phyloP scores from a whole-genome alignment of 2,797 vertebrate genomes.

The Pipistrellus pygmaeus region DNA sequence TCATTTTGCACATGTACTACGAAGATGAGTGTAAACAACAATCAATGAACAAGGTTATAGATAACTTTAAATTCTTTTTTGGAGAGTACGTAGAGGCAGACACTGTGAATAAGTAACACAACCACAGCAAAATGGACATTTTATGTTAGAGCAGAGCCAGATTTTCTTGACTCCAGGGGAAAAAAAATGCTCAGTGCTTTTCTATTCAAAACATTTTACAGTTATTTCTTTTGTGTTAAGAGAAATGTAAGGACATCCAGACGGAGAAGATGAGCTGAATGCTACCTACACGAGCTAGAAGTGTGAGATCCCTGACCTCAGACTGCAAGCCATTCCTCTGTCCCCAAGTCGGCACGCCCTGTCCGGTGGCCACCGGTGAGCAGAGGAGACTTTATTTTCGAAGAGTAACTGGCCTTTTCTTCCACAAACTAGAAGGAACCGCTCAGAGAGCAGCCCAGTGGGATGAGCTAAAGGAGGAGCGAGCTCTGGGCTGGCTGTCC shows the following conservation, averaged over 20 bases:
- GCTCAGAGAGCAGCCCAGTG: neutral
- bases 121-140: neutral
- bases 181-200: neutral
- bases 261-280: neutral
- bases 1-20: neutral
- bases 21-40: neutral
- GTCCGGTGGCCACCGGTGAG: accelerated
- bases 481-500: accelerated
- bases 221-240: neutral
- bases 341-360: neutral
- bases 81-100: neutral
- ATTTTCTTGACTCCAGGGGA: neutral
- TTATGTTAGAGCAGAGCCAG: neutral
- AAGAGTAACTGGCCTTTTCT: neutral
- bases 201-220: neutral
- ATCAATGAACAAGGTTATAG: neutral
- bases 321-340: neutral
- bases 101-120: constrained; percentile 16
- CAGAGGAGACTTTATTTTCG: neutral
- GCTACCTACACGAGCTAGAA: neutral
- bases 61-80: neutral
- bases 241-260: neutral
- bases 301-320: neutral
- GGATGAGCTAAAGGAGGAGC: neutral
- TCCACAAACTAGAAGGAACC: neutral